A percentile compares a stretch with the other conserved stretches of the same genome.
Conservation (phyloP, 2,113 vertebrate genomes). For the Onychorhynchus coronatus region DNA sequence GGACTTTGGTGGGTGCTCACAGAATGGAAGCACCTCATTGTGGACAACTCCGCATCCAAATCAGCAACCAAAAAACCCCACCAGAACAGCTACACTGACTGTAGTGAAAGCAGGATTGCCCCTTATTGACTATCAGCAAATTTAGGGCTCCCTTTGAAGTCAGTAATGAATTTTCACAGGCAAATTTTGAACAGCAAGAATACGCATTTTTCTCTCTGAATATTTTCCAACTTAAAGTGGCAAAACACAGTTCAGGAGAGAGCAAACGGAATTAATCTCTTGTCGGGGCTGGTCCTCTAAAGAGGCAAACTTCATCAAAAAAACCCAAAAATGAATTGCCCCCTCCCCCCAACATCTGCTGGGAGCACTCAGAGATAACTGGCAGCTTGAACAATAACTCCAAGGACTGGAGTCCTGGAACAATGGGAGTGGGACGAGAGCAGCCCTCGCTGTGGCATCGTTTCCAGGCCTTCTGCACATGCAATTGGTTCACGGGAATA, state of each 20-base stretch:
- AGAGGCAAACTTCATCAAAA: slow-evolving; percentile 39
- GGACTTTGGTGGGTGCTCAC: neutral
- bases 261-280: neutral
- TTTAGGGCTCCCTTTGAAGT: slow-evolving; percentile 26
- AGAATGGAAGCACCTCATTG: neutral
- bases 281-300: neutral
- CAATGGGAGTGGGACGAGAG: slow-evolving; percentile 57
- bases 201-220: neutral
- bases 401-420: neutral
- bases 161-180: neutral
- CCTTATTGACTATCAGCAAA: slow-evolving; percentile 24
- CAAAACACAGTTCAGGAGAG: neutral
- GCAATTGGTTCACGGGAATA: slow-evolving; percentile 31
- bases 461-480: slow-evolving; percentile 60
- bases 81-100: neutral
- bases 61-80: fast-evolving
- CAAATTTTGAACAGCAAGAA: slow-evolving; percentile 24
- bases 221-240: slow-evolving; percentile 1
- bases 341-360: slow-evolving; percentile 62
- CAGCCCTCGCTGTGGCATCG: slow-evolving; percentile 34
- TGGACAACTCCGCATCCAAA: neutral
- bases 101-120: neutral
- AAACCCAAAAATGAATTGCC: neutral
- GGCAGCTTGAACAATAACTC: slow-evolving; percentile 62
- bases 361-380: slow-evolving; percentile 49